Evolutionary conservation across 2,797 vertebrate genomes (phyloP).

Genomic region (Falco naumanni): DNA sequence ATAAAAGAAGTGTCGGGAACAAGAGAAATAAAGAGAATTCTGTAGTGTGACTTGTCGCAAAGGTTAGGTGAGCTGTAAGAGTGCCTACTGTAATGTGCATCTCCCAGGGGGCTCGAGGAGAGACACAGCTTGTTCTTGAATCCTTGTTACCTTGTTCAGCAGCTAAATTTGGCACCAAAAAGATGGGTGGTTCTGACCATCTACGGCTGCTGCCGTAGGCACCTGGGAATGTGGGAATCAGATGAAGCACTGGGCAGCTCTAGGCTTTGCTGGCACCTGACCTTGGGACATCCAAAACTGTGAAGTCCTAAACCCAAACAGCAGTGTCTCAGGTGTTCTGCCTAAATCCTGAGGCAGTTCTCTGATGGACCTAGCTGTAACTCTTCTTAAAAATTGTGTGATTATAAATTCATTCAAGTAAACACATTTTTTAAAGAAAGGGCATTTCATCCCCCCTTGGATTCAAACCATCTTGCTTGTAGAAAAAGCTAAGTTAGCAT

Average conservation of each 20-base stretch:
- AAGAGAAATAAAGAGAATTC: neutral
- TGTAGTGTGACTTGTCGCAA: neutral
- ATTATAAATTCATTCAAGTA: neutral
- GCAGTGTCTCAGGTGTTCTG: neutral
- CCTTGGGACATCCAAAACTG: neutral
- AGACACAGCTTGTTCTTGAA: neutral
- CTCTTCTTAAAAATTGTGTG: neutral
- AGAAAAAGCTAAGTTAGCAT: neutral
- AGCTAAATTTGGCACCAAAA: neutral
- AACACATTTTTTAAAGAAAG: neutral
- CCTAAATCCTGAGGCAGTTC: neutral
- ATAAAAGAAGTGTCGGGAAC: neutral
- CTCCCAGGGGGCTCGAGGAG: neutral
- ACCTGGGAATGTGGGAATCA: neutral
- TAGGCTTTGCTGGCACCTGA: neutral
- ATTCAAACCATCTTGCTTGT: neutral
- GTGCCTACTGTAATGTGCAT: neutral
- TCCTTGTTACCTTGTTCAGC: neutral
- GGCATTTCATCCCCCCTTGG: neutral
- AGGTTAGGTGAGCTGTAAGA: neutral
- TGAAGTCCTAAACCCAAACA: neutral
- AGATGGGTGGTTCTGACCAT: neutral
- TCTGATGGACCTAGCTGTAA: neutral
- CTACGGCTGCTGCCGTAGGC: neutral
- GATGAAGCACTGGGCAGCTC: fast-evolving